Percentiles rank a stretch among this genome's conserved stretches.
These are phyloP conservation scores for Hoplostethus mediterraneus DNA, from an alignment of 2,797 vertebrate species.

Conservation along the genomic window DNA sequence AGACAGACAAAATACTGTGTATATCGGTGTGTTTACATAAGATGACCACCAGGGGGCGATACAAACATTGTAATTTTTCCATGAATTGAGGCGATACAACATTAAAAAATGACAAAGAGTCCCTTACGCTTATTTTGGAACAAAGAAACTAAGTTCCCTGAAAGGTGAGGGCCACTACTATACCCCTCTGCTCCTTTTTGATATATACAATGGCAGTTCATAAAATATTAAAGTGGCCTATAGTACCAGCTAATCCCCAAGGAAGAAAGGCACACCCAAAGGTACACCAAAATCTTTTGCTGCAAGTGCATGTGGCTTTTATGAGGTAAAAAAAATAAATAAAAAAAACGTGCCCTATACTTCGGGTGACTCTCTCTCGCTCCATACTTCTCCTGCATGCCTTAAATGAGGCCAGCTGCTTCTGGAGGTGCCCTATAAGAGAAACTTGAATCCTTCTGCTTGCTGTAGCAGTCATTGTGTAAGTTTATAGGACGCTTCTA, in stretches of 20 bases:
- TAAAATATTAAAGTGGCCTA: conserved; percentile 45
- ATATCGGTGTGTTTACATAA: conserved; percentile 35
- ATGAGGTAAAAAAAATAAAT: background rate
- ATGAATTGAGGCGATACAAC: background rate
- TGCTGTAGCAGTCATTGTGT: conserved; percentile 41
- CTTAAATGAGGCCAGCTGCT: conserved; percentile 55
- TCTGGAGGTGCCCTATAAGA: conserved; percentile 41
- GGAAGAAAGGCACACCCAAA: no score
- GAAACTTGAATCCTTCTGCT: conserved; percentile 50
- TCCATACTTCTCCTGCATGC: conserved; percentile 3
- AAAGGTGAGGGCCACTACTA: background rate
- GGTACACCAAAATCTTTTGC: background rate
- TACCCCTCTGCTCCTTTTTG: background rate
- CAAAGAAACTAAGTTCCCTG: background rate
- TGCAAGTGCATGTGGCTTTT: background rate
- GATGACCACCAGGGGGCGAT: conserved; percentile 68
- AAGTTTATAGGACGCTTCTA: conserved; percentile 62
- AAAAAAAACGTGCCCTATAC: background rate
- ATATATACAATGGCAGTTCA: conserved; percentile 8
- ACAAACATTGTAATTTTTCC: conserved; percentile 6
- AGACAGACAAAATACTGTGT: background rate
- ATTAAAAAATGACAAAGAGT: background rate
- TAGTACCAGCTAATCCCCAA: background rate
- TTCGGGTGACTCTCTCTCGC: background rate
- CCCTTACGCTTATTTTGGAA: background rate